Evolutionary conservation across 2,888 invertebrate genomes (phyloP).

Genomic region (Cephus runcator): DNA sequence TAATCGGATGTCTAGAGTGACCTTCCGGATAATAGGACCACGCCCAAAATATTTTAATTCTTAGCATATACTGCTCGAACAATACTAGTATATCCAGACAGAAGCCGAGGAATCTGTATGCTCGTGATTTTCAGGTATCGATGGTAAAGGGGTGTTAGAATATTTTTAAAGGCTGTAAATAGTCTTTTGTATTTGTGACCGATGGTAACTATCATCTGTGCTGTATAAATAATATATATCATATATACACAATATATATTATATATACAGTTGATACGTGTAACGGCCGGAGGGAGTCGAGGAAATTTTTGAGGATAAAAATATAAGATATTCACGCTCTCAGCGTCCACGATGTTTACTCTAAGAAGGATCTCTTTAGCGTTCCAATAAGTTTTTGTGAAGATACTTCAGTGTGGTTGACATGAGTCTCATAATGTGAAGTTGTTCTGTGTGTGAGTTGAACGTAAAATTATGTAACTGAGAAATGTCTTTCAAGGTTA

Average conservation of each 20-base stretch:
- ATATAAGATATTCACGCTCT: not conserved
- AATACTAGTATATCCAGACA: not conserved
- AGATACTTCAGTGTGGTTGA: not conserved
- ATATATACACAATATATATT: not conserved
- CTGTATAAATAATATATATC: not conserved
- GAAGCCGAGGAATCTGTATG: not conserved
- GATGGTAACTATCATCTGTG: not conserved
- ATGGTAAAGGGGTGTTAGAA: not conserved
- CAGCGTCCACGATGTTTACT: not conserved
- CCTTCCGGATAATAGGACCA: not conserved
- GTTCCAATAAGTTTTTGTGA: not conserved
- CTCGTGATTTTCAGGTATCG: not conserved
- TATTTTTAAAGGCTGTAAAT: not conserved
- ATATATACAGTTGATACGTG: not conserved
- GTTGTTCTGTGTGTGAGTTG: not conserved
- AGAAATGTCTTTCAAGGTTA: no score
- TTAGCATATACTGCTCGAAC: not conserved
- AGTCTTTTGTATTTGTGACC: not conserved
- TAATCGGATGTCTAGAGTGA: not conserved
- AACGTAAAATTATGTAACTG: not conserved
- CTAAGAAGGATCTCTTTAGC: not conserved
- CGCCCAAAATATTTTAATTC: not conserved
- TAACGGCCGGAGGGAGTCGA: not conserved
- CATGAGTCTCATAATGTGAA: not conserved
- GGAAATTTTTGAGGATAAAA: not conserved